Evolutionary conservation across 2,888 invertebrate species (phyloP).

Genomic region (Sinotaia quadrata): DNA sequence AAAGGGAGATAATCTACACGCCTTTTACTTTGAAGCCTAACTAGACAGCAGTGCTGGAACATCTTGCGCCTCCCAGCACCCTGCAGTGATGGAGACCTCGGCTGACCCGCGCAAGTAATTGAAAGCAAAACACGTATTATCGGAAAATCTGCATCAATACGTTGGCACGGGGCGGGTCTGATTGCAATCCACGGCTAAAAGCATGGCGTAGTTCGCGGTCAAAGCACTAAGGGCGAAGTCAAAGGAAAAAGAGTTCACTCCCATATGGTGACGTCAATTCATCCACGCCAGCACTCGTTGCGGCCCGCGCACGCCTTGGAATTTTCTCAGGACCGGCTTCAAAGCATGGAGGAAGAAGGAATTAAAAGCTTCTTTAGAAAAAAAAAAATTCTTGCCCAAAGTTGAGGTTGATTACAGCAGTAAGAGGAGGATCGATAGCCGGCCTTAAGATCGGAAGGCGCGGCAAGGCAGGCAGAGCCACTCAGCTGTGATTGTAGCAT

Average conservation of each 20-base stretch:
- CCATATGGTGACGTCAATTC: not conserved
- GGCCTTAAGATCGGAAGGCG: not conserved
- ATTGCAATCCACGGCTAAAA: no score
- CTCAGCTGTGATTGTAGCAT: conserved; percentile 15
- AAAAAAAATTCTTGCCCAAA: conserved; percentile 11
- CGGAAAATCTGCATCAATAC: no score
- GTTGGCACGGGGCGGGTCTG: no score
- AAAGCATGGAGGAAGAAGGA: conserved; percentile 28
- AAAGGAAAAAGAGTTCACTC: not conserved
- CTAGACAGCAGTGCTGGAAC: no score
- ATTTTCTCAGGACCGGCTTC: conserved; percentile 37
- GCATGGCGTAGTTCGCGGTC: not conserved
- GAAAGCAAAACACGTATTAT: no score
- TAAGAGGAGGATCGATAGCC: not conserved
- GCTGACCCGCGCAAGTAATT: no score
- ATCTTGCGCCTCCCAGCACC: no score
- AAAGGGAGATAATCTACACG: no score
- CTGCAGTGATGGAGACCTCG: no score
- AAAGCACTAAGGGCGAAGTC: conserved; percentile 9
- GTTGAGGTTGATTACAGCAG: conserved; percentile 25
- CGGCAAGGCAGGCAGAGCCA: not conserved
- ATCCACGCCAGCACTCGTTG: not conserved
- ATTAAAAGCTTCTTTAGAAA: conserved; percentile 37
- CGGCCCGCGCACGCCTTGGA: conserved; percentile 24
- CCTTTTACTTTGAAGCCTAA: no score